Percentiles rank a stretch among this genome's conserved stretches.
phyloP scores from a whole-genome alignment of 1,140 invertebrate species.

The Idris sp. region DNA sequence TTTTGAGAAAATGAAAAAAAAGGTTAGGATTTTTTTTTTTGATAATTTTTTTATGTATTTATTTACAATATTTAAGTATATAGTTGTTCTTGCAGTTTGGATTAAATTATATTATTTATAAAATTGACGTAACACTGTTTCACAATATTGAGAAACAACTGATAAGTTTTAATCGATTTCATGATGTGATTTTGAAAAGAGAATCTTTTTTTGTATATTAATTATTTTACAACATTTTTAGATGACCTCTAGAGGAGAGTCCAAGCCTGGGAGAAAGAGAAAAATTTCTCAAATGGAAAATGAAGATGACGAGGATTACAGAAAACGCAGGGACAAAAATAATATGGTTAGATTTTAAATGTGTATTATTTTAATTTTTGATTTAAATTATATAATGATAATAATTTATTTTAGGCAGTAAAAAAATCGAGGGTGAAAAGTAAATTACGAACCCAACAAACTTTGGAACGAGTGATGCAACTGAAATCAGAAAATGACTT shows the following conservation, averaged over 20 bases:
- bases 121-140: slow-evolving; percentile 14
- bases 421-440: slow-evolving; percentile 93
- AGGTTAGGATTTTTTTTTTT: no score
- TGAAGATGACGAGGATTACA: slow-evolving; percentile 88
- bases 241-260: slow-evolving; percentile 78
- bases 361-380: slow-evolving; percentile 45
- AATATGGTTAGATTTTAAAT: no score
- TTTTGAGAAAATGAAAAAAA: no score
- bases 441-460: slow-evolving; percentile 89
- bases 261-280: slow-evolving; percentile 69
- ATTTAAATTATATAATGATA: slow-evolving; percentile 7
- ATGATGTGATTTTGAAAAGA: no score
- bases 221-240: slow-evolving; percentile 39
- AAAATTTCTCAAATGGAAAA: slow-evolving; percentile 76
- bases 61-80: no score
- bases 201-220: not conserved
- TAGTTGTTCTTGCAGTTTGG: no score
- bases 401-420: slow-evolving; percentile 83
- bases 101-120: no score
- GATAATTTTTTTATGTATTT: no score
- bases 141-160: slow-evolving; percentile 16
- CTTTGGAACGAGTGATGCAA: slow-evolving; percentile 86
- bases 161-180: not conserved
- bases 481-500: slow-evolving; percentile 90
- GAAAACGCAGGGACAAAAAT: slow-evolving; percentile 88